Conservation (phyloP, 2,797 vertebrate species). For the Etheostoma perlongum region DNA sequence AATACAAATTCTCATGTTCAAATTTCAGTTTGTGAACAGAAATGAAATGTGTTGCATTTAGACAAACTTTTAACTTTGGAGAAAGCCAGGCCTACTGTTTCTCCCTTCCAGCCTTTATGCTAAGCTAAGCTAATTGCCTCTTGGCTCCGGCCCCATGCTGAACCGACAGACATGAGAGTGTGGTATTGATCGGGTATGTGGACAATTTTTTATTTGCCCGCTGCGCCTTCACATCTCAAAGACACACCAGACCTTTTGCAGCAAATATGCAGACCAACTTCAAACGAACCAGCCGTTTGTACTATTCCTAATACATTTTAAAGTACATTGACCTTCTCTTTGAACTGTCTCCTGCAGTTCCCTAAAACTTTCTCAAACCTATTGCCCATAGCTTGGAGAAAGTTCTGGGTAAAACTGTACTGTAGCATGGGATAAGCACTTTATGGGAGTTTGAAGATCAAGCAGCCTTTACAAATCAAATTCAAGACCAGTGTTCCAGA, state of each 20-base stretch:
- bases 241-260: not conserved
- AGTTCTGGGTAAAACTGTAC: not conserved
- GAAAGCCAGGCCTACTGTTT: not conserved
- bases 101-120: not conserved
- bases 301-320: slow-evolving; percentile 2
- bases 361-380: not conserved
- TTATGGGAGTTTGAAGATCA: slow-evolving; percentile 13
- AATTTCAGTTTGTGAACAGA: not conserved
- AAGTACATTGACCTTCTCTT: slow-evolving; percentile 5
- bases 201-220: not conserved
- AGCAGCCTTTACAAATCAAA: slow-evolving; percentile 17
- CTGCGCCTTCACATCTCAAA: not conserved
- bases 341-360: not conserved
- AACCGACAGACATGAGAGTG: not conserved
- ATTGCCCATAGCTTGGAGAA: not conserved
- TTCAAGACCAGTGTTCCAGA: not conserved
- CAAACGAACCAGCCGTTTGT: not conserved
- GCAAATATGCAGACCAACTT: not conserved
- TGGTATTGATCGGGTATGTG: not conserved
- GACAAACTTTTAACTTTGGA: not conserved
- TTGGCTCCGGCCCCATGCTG: not conserved
- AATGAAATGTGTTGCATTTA: not conserved
- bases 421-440: not conserved
- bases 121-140: not conserved
- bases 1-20: not conserved